Conservation (phyloP, 1,140 invertebrate genomes). For the Trypoxylus dichotomus region DNA sequence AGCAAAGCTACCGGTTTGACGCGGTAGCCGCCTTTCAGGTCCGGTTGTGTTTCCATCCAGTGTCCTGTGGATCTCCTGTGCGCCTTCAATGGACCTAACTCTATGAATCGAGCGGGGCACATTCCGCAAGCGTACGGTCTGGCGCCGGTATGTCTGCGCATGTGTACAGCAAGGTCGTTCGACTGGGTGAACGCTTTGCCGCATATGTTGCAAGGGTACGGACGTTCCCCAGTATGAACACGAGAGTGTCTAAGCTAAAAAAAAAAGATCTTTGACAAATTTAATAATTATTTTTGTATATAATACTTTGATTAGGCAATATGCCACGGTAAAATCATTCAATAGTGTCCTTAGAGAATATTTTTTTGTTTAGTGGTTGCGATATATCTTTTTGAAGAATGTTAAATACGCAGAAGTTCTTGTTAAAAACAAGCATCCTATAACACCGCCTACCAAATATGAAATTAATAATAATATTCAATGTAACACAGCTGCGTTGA, state of each 20-base stretch:
- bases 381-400: too few species aligned
- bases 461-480: too few species aligned
- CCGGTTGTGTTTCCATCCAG: slow-evolving; percentile 52
- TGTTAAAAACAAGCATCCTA: too few species aligned
- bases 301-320: not conserved
- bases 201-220: slow-evolving; percentile 55
- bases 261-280: too few species aligned
- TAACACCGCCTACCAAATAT: too few species aligned
- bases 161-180: slow-evolving; percentile 56
- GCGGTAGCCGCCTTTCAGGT: slow-evolving; percentile 51
- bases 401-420: not conserved
- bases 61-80: slow-evolving; percentile 61
- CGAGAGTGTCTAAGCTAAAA: slow-evolving; percentile 50
- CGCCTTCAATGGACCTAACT: slow-evolving; percentile 63
- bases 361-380: too few species aligned
- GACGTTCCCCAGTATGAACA: slow-evolving; percentile 56
- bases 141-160: slow-evolving; percentile 62
- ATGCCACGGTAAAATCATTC: not conserved
- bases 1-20: slow-evolving; percentile 50
- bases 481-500: too few species aligned
- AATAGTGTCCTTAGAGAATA: not conserved
- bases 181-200: slow-evolving; percentile 54
- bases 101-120: slow-evolving; percentile 62
- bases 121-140: slow-evolving; percentile 62
- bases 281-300: not conserved